Evolutionary conservation across 2,113 vertebrate genomes (phyloP), one percentile per base, ranked within the genome.

Genomic region (Entelurus aequoreus): DNA sequence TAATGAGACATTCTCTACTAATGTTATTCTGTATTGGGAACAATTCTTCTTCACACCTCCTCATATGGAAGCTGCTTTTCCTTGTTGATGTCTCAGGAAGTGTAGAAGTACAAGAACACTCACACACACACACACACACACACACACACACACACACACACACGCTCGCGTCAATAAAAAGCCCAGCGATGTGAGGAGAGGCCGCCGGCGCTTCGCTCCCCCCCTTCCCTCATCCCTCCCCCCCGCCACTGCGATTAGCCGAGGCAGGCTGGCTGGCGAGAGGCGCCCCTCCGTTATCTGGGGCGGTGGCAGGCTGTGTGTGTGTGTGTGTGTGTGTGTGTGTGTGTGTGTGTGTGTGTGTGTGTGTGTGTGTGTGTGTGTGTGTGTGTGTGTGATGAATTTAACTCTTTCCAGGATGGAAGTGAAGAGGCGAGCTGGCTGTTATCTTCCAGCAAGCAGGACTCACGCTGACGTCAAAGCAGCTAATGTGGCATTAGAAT

Each of bases 241-340:
- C 72, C 81, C 79, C 85, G 78, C 80, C 81, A 86, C 85, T 81
- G 81, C 87, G 84, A 87, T 88, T 87, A 83, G 84, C 85, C 78
- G 84, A 84, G 83, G 80, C 84, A 81, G 84, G 80, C 87, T 83
- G 83, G 86, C 83, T 85, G 76, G 84, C 77, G 84, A 87, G 84
- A 83, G 82, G 82, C 86, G 83, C 86, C 84, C 86, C 86, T 86
- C 86, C 83, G 82, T 88, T 88, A 87, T 88, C 86, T 88, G 83
- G 86, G 86, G 84, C 84, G 86, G 86, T 85, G 86, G 84, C 84
- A 80, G 86, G 63, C 76, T 85, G 80, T 79, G 80, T 83, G 81
- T 78, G 78, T 56, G 69, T 48, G 49, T 46, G 44, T 14, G 44
- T 35, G 57, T 37, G 56, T 42, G 58, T 28, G 28, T 28, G 28